A percentile compares a stretch with the other conserved stretches of the same genome.
Evolutionary conservation across 2,888 invertebrate species (phyloP).

Genomic region (Euzophera pinguis): DNA sequence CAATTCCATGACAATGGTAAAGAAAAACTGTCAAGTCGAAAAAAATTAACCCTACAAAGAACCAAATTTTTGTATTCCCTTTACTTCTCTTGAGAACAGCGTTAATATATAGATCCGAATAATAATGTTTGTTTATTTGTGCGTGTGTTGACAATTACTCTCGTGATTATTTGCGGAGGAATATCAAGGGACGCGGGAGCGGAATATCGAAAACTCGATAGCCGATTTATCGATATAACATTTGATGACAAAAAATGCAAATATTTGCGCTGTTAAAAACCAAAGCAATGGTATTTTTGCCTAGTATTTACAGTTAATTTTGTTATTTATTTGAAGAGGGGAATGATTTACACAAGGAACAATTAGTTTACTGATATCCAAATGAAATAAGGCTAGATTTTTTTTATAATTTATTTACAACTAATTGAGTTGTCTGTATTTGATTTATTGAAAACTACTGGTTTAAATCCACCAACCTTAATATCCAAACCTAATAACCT

Average conservation of each 20-base stretch:
- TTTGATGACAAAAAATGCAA: constrained; percentile 31
- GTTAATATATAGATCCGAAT: constrained; percentile 45
- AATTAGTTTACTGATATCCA: neutral
- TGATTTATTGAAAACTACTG: too few species aligned
- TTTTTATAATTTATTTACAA: too few species aligned
- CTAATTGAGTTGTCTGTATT: too few species aligned
- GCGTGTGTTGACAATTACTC: constrained; percentile 75
- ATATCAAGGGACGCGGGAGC: constrained; percentile 45
- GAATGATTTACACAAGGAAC: neutral
- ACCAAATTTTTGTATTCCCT: neutral
- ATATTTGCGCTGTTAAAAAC: constrained; percentile 27
- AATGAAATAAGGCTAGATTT: neutral
- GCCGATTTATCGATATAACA: too few species aligned
- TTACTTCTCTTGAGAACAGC: constrained; percentile 15
- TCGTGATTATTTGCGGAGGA: constrained; percentile 65
- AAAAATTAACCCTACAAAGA: neutral
- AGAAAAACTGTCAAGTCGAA: neutral
- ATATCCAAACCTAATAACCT: too few species aligned
- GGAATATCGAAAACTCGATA: constrained; percentile 14
- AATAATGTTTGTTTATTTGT: constrained; percentile 57
- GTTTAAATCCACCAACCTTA: too few species aligned
- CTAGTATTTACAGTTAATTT: neutral
- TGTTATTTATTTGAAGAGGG: neutral
- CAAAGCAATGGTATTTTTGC: neutral
- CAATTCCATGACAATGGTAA: too few species aligned